Evolutionary conservation across 1,140 invertebrate species (phyloP).

Genomic region (Schlechtendalia chinensis): DNA sequence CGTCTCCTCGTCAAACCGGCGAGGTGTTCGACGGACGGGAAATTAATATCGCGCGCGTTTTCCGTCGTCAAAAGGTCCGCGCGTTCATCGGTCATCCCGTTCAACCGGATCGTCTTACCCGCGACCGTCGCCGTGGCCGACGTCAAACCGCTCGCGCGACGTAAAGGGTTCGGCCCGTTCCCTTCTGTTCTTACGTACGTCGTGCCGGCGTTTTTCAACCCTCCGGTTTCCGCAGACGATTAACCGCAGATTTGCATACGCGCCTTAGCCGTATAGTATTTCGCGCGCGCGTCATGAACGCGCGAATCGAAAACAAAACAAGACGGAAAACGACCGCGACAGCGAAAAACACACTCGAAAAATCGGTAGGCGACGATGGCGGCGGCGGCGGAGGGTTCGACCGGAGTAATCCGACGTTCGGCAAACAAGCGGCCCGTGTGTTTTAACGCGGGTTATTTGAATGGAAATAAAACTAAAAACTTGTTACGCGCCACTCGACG

Average conservation of each 20-base stretch:
- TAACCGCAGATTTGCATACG: not conserved
- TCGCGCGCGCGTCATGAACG: not conserved
- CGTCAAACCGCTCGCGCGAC: too few species aligned
- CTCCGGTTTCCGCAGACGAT: not conserved
- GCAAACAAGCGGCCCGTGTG: conserved; percentile 27
- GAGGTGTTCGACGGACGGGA: too few species aligned
- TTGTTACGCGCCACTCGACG: conserved; percentile 42
- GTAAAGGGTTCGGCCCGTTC: too few species aligned
- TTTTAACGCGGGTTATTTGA: conserved; percentile 46
- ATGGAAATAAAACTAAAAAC: conserved; percentile 48
- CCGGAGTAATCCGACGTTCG: conserved; percentile 37
- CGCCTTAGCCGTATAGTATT: too few species aligned
- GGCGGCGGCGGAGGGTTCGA: too few species aligned
- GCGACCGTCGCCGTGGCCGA: too few species aligned
- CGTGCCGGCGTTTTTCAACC: conserved; percentile 6
- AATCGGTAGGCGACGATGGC: too few species aligned
- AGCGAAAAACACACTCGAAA: conserved; percentile 15
- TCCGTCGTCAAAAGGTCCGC: too few species aligned
- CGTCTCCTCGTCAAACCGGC: too few species aligned
- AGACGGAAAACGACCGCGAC: conserved; percentile 1
- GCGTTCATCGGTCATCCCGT: too few species aligned
- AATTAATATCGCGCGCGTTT: too few species aligned
- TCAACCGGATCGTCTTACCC: conserved; percentile 45
- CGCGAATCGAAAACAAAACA: not conserved
- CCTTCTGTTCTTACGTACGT: too few species aligned